Evolutionary conservation across 2,888 invertebrate species (phyloP), one percentile per base, ranked within the genome.

Genomic region (Zhengitettix transpicula): DNA sequence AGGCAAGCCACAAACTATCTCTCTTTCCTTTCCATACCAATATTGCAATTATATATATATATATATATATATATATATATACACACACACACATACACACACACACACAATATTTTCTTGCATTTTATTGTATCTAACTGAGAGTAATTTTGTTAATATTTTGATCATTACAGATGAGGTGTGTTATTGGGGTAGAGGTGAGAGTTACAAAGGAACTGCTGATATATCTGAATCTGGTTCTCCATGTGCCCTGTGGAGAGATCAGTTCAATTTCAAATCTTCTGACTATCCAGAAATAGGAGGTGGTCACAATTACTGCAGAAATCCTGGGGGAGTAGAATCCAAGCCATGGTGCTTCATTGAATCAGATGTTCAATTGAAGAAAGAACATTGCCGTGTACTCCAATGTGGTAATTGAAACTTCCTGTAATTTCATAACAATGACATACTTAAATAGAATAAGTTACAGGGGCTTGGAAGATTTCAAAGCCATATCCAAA

Each of bases 171-270:
- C 68, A 77, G 88, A 87, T 67, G 89, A 92, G 69, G 81, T 82
- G 64, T 98, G 98, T 72, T 97, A 85, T 71, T 88, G 89, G 83
- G 91, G 90, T 67, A 84, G 82, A 67, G 96, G 95, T 3, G 80
- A 80, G 64, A 78, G 83, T 8, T 98, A 97, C 73, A 78, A 90
- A 52, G 98, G 98, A 1, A 83, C 84, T 56, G 77, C 79, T 0
- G 58, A 54, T 14, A 57, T 63, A 60, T 56, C 63, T 14, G 52
- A 56, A 15, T 44, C 56, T 5, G 64, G 76, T 5, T 67, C 68
- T 42, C 66, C 66, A 14, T 97, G 97, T 70, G 74, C 88, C 60
- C 83, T 85, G 65, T 97, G 97, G 97, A 85, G 86, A 10, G 85
- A 87, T 71, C 83, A 89, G 67, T 81, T 89, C 69, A 83, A 83